Base-by-base conservation (phyloP, 2,888 invertebrate genomes). In the Scelioninae gen. 1 region DNA sequence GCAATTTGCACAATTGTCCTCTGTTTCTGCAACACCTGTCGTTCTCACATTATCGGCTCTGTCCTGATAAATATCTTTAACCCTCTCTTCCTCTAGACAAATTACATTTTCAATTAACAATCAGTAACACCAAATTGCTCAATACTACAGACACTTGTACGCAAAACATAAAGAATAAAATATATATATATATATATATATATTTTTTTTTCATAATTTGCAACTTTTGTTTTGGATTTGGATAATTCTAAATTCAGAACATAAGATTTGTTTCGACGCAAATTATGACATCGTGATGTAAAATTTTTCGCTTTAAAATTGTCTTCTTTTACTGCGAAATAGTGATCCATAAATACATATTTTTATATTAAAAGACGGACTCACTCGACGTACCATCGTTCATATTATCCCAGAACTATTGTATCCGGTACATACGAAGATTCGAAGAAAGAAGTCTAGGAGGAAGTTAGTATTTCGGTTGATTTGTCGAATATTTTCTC, bases 1-100 rank as follows among this genome's bases (percentile, higher is more conserved):
- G 66, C 89, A 89, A 63, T 76, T 83, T 7, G 65, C 68, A 71
- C 89, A 88, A 83, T 87, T 83, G 15, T 69, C 51, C 7, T 5
- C 15, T 34, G 47, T 53, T 75, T 82, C 38, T 11, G 32, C 45
- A 31, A 56, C 77, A 56, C 56, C 47, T 71, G 76, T 66, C 13
- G 62, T 77, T 71, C 45, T 69, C 60, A 68, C 74, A 72, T 76
- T 77, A 76, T 58, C n/a, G 13, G 29, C 45, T 10, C 31, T 55
- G 13, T 74, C 34, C 15, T 47, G 74, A 76, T 77, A 51, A 81
- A 32, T 31, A 15, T 81, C 60, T 68, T 71, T 63, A 32, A 55
- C 11, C 10, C 23, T 60, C 9, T 55, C 43, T 38, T 58, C 29
- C 10, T 43, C 65, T 65, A 23, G 34, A 0, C 3, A 49, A 55